A percentile compares a stretch with the other conserved stretches of the same genome.
Evolutionary conservation across 1,140 invertebrate genomes (phyloP).

Genomic region (Octopus sinensis): DNA sequence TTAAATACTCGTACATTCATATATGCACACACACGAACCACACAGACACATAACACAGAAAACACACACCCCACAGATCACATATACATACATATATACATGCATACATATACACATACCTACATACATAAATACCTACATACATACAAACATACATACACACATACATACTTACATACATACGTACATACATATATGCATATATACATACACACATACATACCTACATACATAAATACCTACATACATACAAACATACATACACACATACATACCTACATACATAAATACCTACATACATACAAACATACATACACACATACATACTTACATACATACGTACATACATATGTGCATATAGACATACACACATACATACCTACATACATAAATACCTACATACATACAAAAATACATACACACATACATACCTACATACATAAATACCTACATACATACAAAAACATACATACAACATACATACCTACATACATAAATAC

Average conservation of each 20-base stretch:
- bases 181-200: neutral
- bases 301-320: neutral
- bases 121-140: neutral
- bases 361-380: neutral
- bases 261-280: neutral
- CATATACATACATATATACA: no score
- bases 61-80: no score
- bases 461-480: neutral
- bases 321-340: neutral
- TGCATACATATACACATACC: neutral
- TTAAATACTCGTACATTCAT: no score
- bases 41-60: no score
- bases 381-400: neutral
- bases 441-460: neutral
- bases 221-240: neutral
- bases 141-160: neutral
- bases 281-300: neutral
- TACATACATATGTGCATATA: neutral
- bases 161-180: neutral
- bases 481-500: neutral
- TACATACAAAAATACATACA: neutral
- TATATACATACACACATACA: neutral
- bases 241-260: neutral
- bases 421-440: neutral
- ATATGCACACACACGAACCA: no score